Percentiles rank a stretch among this genome's conserved stretches.
Evolutionary conservation across 2,888 invertebrate species (phyloP).

Genomic region (Cerceris rybyensis): DNA sequence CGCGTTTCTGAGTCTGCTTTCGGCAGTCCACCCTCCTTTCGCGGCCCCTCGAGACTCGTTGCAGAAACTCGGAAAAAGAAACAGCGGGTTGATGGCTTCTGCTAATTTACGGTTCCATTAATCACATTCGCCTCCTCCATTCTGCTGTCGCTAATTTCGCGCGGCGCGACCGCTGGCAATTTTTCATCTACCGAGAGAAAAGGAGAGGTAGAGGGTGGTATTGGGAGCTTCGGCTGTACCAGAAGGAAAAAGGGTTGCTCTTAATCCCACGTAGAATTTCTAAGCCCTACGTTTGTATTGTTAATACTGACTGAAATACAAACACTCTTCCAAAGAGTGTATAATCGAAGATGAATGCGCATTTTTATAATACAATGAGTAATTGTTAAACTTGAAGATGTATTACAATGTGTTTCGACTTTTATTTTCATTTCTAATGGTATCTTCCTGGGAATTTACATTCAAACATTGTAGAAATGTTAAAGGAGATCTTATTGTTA

Average conservation of each 20-base stretch:
- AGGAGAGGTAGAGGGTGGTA: slow-evolving; percentile 1
- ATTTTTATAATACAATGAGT: too few species aligned
- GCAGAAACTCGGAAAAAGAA: slow-evolving; percentile 55
- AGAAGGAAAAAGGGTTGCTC: slow-evolving; percentile 19
- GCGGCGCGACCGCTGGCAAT: slow-evolving; percentile 44
- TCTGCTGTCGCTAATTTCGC: slow-evolving; percentile 62
- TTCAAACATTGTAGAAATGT: too few species aligned
- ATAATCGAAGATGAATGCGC: too few species aligned
- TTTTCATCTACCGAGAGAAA: slow-evolving; percentile 53
- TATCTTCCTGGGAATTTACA: too few species aligned
- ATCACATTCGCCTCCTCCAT: slow-evolving; percentile 64
- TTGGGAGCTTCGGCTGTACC: not conserved
- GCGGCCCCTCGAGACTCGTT: slow-evolving; percentile 44
- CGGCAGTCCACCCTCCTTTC: slow-evolving; percentile 34
- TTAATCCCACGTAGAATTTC: slow-evolving; percentile 43
- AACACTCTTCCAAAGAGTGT: not conserved
- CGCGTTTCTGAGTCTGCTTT: slow-evolving; percentile 42
- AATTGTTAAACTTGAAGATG: too few species aligned
- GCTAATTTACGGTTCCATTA: slow-evolving; percentile 65
- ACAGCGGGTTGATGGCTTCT: slow-evolving; percentile 54
- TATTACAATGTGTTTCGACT: too few species aligned
- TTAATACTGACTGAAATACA: slow-evolving; percentile 15
- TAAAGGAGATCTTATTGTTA: too few species aligned
- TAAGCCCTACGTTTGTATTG: slow-evolving; percentile 14
- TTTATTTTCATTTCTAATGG: too few species aligned